A percentile compares a stretch with the other conserved stretches of the same genome.
Evolutionary conservation across 2,113 vertebrate genomes (phyloP).

Genomic region (Danio rerio): GRCz12tu NC_133191.1:13274501-13275000

Average conservation of each 20-base stretch:
- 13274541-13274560: slow-evolving; percentile 11
- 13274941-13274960: slow-evolving; percentile 32
- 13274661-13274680: neutral
- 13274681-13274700: neutral
- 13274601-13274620: slow-evolving; percentile 3
- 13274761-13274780: slow-evolving; percentile 74
- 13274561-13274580: slow-evolving; percentile 22
- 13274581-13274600: neutral
- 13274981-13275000: slow-evolving; percentile 44
- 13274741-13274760: slow-evolving; percentile 48
- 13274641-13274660: neutral
- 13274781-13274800: slow-evolving; percentile 68
- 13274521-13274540: slow-evolving; percentile 1
- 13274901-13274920: slow-evolving; percentile 52
- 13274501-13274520: neutral
- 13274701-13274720: neutral
- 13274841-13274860: slow-evolving; percentile 66
- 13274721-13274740: slow-evolving; percentile 52
- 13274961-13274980: slow-evolving; percentile 44
- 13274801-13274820: slow-evolving; percentile 68
- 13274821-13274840: slow-evolving; percentile 67
- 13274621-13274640: neutral
- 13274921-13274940: neutral
- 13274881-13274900: slow-evolving; percentile 66
- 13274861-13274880: slow-evolving; percentile 76